Percentiles rank a stretch among this genome's conserved stretches.
Conservation (phyloP, 2,797 vertebrate genomes). For the Clarias platycephalus region DNA sequence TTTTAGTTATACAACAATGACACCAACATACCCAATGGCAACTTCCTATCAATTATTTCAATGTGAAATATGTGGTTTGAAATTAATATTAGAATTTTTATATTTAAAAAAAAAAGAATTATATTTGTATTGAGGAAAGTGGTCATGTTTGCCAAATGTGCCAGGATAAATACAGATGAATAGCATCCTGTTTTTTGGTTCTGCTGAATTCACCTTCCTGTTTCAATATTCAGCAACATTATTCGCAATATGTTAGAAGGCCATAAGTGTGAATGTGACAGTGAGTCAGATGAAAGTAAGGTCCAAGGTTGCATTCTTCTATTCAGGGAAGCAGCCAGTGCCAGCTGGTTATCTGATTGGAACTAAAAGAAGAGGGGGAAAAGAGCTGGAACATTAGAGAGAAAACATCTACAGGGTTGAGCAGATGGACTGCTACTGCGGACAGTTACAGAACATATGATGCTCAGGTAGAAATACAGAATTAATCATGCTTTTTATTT, state of each 20-base stretch:
- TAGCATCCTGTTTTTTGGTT: neutral
- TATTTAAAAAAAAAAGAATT: too few species aligned
- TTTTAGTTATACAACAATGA: too few species aligned
- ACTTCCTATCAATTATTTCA: too few species aligned
- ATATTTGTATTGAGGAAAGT: neutral
- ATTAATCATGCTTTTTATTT: neutral
- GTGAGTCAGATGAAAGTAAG: neutral
- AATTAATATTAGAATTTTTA: too few species aligned
- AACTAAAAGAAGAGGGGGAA: neutral
- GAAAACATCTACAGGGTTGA: neutral
- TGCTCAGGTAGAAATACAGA: neutral
- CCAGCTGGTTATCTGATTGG: neutral
- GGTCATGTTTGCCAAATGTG: neutral
- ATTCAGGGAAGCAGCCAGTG: neutral
- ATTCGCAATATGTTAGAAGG: neutral
- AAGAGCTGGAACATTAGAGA: neutral
- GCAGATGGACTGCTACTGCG: neutral
- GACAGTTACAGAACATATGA: neutral
- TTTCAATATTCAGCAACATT: neutral
- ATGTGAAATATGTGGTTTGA: too few species aligned
- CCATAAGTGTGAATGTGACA: neutral
- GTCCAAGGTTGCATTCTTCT: neutral
- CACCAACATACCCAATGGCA: too few species aligned
- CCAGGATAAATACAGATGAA: neutral
- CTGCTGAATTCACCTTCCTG: neutral